Conservation (phyloP, 2,888 invertebrate species). For the Eupithecia exiguata region DNA sequence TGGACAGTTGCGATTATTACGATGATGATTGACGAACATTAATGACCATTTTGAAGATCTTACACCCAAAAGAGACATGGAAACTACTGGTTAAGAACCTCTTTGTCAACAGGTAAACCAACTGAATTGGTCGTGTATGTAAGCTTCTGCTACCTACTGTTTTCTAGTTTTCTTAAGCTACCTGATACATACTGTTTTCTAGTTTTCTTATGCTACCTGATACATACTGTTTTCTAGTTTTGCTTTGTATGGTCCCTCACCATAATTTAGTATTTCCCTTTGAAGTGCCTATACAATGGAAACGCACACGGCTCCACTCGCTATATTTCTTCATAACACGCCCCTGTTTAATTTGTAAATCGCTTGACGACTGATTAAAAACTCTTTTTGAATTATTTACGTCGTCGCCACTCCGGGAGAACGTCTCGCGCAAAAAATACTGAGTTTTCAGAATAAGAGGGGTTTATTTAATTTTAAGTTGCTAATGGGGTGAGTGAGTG, state of each 20-base stretch:
- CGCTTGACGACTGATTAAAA: conserved; percentile 83
- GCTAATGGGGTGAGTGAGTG: conserved; percentile 30
- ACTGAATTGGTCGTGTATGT: no score
- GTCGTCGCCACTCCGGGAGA: conserved; percentile 48
- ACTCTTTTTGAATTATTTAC: conserved; percentile 81
- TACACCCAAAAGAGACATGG: no score
- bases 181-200: no score
- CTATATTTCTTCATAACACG: conserved; percentile 82
- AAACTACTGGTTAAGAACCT: no score
- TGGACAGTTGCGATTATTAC: neutral
- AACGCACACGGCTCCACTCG: conserved; percentile 53
- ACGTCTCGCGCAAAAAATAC: conserved; percentile 39
- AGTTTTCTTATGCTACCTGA: no score
- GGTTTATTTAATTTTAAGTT: conserved; percentile 26
- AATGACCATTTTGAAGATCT: neutral
- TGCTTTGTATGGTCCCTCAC: no score
- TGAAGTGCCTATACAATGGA: conserved; percentile 52
- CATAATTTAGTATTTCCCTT: neutral
- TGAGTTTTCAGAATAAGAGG: conserved; percentile 27
- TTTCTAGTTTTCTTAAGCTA: no score
- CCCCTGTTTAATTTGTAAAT: conserved; percentile 83
- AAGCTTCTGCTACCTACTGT: no score
- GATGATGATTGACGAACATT: neutral
- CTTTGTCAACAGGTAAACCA: no score
- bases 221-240: no score